Conservation (phyloP, 1,140 invertebrate genomes). For the Bombus superbus region DNA sequence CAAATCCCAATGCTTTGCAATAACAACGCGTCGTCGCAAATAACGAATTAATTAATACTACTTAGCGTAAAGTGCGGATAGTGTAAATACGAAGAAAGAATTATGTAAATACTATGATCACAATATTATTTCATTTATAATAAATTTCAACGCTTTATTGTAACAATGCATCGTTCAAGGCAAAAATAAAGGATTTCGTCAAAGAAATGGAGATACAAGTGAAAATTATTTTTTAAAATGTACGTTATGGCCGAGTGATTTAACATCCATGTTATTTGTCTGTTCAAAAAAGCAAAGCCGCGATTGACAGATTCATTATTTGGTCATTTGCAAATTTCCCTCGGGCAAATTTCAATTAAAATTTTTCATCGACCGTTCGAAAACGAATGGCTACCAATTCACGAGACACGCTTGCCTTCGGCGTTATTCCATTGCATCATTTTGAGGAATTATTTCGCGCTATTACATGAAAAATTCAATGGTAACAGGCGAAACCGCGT, state of each 20-base stretch:
- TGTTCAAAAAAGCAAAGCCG: neutral
- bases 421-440: conserved; percentile 22
- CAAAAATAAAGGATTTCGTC: neutral
- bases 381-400: neutral
- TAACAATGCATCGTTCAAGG: neutral
- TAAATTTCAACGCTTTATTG: neutral
- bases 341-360: conserved; percentile 24
- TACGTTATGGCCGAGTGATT: neutral
- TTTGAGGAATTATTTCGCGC: conserved; percentile 13
- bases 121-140: neutral
- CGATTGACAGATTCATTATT: conserved; percentile 2
- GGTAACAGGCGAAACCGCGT: neutral
- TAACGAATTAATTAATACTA: too few relatives aligned
- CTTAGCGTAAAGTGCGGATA: too few relatives aligned
- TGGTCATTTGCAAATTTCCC: conserved; percentile 10
- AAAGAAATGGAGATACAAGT: neutral
- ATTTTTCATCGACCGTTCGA: neutral
- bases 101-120: too few relatives aligned
- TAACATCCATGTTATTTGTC: neutral
- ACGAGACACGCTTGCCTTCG: neutral
- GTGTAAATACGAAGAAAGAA: too few relatives aligned
- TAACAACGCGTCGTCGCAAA: neutral
- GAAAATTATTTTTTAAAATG: neutral
- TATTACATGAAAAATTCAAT: conserved; percentile 25
- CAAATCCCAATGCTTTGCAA: neutral